phyloP scores from a whole-genome alignment of 2,888 invertebrate genomes.

The Dryomyza anilis region DNA sequence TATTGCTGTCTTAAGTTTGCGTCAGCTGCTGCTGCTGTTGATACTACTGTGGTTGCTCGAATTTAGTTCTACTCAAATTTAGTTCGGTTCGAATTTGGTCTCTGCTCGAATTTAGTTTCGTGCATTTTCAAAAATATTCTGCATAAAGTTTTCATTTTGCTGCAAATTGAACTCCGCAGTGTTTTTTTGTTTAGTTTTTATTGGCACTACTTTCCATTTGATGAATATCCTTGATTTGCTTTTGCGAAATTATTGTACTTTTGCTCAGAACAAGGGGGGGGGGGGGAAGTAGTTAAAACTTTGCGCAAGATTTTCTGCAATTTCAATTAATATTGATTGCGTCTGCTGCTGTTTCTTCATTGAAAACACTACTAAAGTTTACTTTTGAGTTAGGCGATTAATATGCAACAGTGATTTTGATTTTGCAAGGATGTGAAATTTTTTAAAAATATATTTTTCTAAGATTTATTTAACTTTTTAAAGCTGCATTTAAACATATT shows the following conservation, averaged over 20 bases:
- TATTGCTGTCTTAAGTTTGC: background rate
- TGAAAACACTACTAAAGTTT: too few relatives aligned
- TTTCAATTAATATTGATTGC: constrained; percentile 40
- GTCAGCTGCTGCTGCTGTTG: background rate
- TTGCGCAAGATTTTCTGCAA: constrained; percentile 27
- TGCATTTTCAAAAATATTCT: background rate
- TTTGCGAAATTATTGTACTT: background rate
- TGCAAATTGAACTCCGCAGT: too few relatives aligned
- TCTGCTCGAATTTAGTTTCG: background rate
- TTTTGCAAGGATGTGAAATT: too few relatives aligned
- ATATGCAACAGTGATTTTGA: background rate
- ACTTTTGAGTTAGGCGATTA: background rate
- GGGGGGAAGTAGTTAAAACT: too few relatives aligned
- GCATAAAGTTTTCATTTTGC: background rate
- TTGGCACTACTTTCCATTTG: constrained; percentile 20
- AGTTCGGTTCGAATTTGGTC: background rate
- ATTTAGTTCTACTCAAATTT: background rate
- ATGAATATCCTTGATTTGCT: constrained; percentile 38
- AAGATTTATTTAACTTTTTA: too few relatives aligned
- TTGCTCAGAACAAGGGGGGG: background rate
- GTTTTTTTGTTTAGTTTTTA: constrained; percentile 10
- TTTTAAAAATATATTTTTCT: too few relatives aligned
- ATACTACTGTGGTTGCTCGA: background rate
- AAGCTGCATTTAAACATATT: too few relatives aligned
- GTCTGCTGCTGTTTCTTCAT: constrained; percentile 16